Base-by-base conservation (phyloP, 2,113 vertebrate genomes). In the Upupa epops region DNA sequence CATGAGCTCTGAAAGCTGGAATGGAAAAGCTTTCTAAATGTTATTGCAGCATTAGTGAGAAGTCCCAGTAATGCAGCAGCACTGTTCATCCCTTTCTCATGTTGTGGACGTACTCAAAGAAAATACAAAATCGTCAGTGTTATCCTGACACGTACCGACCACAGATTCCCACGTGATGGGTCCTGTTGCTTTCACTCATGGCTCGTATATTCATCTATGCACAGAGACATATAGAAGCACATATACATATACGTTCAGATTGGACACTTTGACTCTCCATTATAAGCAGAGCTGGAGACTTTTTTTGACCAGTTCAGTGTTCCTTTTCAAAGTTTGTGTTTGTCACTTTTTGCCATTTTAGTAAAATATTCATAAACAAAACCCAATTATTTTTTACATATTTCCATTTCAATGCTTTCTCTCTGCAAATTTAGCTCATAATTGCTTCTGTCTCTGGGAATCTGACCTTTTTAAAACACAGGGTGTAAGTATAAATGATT, bases 271-370 rank as follows among this genome's bases (percentile, higher is more conserved):
- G 56, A 6, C 11, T 85, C 84, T 85, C 54, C 6, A 54, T 70
- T 80, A n/a, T 71, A 71, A 80, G 36, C 34, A 73, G 10, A 36
- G 2, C 2, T 73, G 34, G 5, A 3, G 9, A 1, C 0, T 19
- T 58, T 86, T 85, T 77, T 24, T 13, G 46, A 77, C 9, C 42
- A 77, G 22, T 0, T 0, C 13, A 3, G 0, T n/a, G 5, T 59
- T 88, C 76, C n/a, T 54, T 11, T 18, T 55, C n/a, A 5, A 73
- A 52, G 3, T 17, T 63, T 2, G 0, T 48, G 11, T 40, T n/a
- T 70, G 4, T 5, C 16, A 63, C 6, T 69, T 88, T 83, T 64
- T 49, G 21, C 17, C 65, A 81, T 66, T 89, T 42, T 89, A 65
- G 11, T 59, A 55, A 69, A 77, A 70, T 10, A 16, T 59, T 90